phyloP scores from a whole-genome alignment of 92 coral and sea anemone species.

The Anthopleura xanthogrammica region DNA sequence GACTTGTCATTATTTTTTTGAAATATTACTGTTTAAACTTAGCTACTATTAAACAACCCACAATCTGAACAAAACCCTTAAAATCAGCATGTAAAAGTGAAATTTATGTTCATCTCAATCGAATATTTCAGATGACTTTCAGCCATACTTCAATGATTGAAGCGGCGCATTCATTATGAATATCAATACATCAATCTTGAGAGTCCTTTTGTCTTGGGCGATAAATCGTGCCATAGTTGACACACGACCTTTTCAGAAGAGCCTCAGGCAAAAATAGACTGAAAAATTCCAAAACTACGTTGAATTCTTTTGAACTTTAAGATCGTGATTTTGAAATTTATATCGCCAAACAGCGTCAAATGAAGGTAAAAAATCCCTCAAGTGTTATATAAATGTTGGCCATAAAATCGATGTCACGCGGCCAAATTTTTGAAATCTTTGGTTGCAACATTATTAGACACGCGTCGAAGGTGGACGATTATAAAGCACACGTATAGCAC shows the following conservation, averaged over 20 bases:
- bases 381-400: too few relatives aligned
- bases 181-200: not conserved
- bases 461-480: not conserved
- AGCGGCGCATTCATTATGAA: not conserved
- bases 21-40: not conserved
- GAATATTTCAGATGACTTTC: not conserved
- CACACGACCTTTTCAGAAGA: conserved; percentile 18
- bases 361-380: too few relatives aligned
- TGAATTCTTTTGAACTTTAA: not conserved
- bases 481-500: not conserved
- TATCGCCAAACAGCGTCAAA: not conserved
- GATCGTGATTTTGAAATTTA: not conserved
- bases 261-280: conserved; percentile 8
- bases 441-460: not conserved
- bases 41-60: not conserved
- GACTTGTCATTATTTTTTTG: not conserved
- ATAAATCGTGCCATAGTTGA: conserved; percentile 1
- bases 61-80: not conserved
- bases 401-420: too few relatives aligned
- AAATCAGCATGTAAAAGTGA: not conserved
- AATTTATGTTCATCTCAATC: not conserved
- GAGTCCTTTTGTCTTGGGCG: not conserved
- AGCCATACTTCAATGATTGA: not conserved
- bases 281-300: not conserved
- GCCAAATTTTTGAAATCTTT: not conserved